Evolutionary conservation across 2,113 vertebrate genomes (phyloP).

Genomic region (Seriola quinqueradiata): DNA sequence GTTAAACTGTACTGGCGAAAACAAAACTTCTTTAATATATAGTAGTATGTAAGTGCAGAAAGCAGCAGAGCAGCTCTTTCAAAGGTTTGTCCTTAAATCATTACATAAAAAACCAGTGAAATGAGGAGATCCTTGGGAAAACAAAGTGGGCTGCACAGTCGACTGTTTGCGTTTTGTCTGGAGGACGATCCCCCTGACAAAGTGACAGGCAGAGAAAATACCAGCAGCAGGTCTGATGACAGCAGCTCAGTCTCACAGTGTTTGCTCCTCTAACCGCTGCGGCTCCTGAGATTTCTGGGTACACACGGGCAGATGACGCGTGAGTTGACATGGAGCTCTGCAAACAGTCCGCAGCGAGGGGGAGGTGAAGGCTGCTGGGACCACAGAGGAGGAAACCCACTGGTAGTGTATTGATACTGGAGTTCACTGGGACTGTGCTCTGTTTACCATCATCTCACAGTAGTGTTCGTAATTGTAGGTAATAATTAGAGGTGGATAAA

Average conservation of each 20-base stretch:
- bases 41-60: too few relatives aligned
- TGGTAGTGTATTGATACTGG: neutral
- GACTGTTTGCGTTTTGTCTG: conserved; percentile 21
- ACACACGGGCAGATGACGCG: conserved; percentile 5
- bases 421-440: too few relatives aligned
- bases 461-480: too few relatives aligned
- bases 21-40: too few relatives aligned
- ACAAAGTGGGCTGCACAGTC: neutral
- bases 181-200: neutral
- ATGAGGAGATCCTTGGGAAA: neutral
- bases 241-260: neutral
- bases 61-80: neutral
- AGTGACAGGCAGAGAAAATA: conserved; percentile 8
- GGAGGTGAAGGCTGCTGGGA: neutral
- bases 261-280: conserved; percentile 8
- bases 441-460: too few relatives aligned
- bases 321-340: conserved; percentile 19
- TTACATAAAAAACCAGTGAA: neutral
- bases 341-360: conserved; percentile 27
- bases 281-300: conserved; percentile 8
- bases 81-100: neutral
- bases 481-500: too few relatives aligned
- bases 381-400: neutral
- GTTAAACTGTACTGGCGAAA: too few relatives aligned
- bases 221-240: neutral